Evolutionary conservation across 2,888 invertebrate species (phyloP).

Genomic region (Erynnis tages): DNA sequence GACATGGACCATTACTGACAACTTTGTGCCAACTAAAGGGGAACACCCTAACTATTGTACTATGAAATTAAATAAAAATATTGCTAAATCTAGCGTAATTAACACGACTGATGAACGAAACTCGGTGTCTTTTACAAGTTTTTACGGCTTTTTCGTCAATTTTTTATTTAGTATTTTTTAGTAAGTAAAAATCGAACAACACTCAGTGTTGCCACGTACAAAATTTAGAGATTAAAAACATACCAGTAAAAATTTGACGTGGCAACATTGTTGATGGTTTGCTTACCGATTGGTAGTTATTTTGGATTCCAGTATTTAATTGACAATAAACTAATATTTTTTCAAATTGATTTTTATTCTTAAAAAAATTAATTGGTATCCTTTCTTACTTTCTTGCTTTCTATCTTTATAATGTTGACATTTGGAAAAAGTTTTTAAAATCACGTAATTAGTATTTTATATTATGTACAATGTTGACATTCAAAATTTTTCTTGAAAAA

Average conservation of each 20-base stretch:
- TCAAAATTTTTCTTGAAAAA: slow-evolving; percentile 65
- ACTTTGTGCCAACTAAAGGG: slow-evolving; percentile 58
- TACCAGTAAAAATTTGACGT: neutral
- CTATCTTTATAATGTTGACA: slow-evolving; percentile 25
- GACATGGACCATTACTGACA: slow-evolving; percentile 73
- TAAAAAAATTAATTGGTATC: slow-evolving; percentile 14
- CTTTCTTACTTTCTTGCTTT: slow-evolving; percentile 28
- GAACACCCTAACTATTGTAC: slow-evolving; percentile 35
- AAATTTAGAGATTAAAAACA: slow-evolving; percentile 2
- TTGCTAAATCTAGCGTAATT: slow-evolving; percentile 43
- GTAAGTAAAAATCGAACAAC: slow-evolving; percentile 2
- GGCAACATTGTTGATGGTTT: slow-evolving; percentile 13
- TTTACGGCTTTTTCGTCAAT: slow-evolving; percentile 28
- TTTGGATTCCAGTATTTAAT: slow-evolving; percentile 12
- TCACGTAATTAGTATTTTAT: slow-evolving; percentile 18
- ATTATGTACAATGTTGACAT: slow-evolving; percentile 46
- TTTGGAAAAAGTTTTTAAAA: slow-evolving; percentile 27
- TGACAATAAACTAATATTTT: slow-evolving; percentile 25
- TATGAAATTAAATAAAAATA: slow-evolving; percentile 31
- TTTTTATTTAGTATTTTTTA: slow-evolving; percentile 23
- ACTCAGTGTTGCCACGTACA: slow-evolving; percentile 7
- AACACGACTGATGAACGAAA: slow-evolving; percentile 53
- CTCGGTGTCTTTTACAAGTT: slow-evolving; percentile 46
- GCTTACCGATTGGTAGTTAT: slow-evolving; percentile 18
- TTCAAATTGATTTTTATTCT: slow-evolving; percentile 16